Evolutionary conservation across 2,888 invertebrate species (phyloP).

Genomic region (Cryptocheilus praepositus): DNA sequence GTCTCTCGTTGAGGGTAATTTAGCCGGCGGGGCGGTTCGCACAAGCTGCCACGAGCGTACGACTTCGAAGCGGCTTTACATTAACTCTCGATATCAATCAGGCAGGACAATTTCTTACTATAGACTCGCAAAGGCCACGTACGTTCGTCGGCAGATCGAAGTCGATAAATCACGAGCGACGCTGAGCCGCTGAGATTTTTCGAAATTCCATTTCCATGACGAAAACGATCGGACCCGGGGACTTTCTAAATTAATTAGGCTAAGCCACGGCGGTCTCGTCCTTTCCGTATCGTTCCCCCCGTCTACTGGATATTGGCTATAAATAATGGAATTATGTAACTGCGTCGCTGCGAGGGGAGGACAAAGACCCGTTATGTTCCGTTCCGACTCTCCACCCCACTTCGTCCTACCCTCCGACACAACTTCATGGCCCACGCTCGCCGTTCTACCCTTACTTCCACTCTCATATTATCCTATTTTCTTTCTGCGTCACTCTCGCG

Average conservation of each 20-base stretch:
- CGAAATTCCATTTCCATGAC: no score
- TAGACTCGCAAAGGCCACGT: no score
- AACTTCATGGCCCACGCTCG: slow-evolving; percentile 5
- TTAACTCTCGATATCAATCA: no score
- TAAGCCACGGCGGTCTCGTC: slow-evolving; percentile 51
- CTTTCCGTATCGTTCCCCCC: slow-evolving; percentile 46
- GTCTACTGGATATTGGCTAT: slow-evolving; percentile 58
- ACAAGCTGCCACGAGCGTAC: no score
- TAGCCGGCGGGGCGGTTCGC: no score
- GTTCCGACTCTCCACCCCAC: slow-evolving; percentile 30
- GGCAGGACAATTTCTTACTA: no score
- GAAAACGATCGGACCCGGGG: slow-evolving; percentile 5
- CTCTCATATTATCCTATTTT: slow-evolving; percentile 36
- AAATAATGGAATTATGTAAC: slow-evolving; percentile 68
- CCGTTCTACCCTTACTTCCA: slow-evolving; percentile 22
- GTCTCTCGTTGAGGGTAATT: no score
- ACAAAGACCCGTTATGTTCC: slow-evolving; percentile 55
- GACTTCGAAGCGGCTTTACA: no score
- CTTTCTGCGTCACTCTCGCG: slow-evolving; percentile 22
- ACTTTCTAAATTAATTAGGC: slow-evolving; percentile 62
- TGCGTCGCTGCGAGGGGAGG: slow-evolving; percentile 47
- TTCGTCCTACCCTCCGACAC: slow-evolving; percentile 22
- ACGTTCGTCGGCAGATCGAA: no score
- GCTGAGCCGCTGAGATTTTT: no score
- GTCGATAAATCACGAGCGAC: no score